Percentiles rank a stretch among this genome's conserved stretches.
Conservation (phyloP, 2,797 vertebrate genomes). For the Alcedo atthis region DNA sequence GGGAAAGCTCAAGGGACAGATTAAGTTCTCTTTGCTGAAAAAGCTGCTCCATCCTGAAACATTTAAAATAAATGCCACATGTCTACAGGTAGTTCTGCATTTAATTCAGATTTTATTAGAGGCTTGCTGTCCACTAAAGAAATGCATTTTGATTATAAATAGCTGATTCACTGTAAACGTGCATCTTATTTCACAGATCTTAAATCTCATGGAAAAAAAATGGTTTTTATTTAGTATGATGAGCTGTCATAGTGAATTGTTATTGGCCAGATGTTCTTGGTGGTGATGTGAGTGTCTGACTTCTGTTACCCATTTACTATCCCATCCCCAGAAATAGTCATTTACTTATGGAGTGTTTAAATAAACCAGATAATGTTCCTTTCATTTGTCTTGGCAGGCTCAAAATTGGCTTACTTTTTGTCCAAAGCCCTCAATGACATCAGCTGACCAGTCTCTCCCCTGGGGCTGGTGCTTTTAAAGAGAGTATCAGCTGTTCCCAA, state of each 20-base stretch:
- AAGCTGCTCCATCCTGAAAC: constrained; percentile 4
- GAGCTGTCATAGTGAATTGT: not conserved
- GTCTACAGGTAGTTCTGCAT: not conserved
- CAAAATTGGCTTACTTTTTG: not conserved
- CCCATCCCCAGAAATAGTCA: not conserved
- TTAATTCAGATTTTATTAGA: not conserved
- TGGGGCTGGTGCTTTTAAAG: not conserved
- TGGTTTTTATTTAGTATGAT: not conserved
- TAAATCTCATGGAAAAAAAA: not conserved
- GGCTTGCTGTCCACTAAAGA: not conserved
- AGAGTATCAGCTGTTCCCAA: not conserved
- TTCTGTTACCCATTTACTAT: not conserved
- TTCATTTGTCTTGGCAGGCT: not conserved
- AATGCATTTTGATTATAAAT: not conserved
- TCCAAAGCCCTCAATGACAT: not conserved
- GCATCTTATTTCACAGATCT: not conserved
- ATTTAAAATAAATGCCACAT: not conserved
- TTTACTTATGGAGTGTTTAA: not conserved
- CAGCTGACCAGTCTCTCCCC: not conserved
- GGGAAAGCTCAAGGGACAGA: constrained; percentile 47
- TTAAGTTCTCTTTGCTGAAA: constrained; percentile 42
- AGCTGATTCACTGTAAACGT: not conserved
- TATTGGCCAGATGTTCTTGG: not conserved
- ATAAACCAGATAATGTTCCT: not conserved
- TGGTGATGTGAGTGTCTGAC: not conserved